Base-by-base conservation (phyloP, 2,888 invertebrate species). In the Amblyjoppa fuscipennis region DNA sequence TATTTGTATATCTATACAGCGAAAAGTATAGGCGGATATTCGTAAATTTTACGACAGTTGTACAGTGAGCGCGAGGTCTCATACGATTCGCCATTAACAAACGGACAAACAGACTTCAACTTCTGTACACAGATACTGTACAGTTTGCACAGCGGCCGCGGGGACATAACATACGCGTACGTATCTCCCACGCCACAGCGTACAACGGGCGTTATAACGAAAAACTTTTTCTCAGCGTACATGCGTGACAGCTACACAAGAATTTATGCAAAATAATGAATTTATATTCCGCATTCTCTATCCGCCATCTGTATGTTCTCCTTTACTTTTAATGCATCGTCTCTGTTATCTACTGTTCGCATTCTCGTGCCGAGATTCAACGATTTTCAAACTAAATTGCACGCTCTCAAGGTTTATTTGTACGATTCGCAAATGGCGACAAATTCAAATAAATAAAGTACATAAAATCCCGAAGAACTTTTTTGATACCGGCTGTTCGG, bases 241-340 rank as follows among this genome's bases (percentile, higher is more conserved):
- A 61, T 56, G 68, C 53, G 68, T 53, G 77, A 77, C 77, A 68
- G 77, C 66, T 34, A 20, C 28, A 51, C 68, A 77, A 61, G 81
- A 86, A 86, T 86, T 86, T 86, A 86, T 86, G 85, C 85, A 81
- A 86, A 86, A 86, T 86, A 86, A 86, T 86, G 83, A 83, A 86
- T 86, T 86, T 86, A 86, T 86, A 86, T 86, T 83, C 85, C 53
- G 80, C 80, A 64, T 31, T 64, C 31, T 83, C 80, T 80, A 68
- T 71, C 68, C 64, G 4, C 28, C 68, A n/a, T n/a, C 20, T 53
- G 68, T 34, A 64, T 31, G 34, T 38, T 56, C 16, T 77, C 4
- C 64, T 68, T 71, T 53, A 13, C 68, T 38, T 68, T 56, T 77
- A 56, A 34, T 68, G 25, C 11, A 25, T 56, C 25, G 45, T n/a